Evolutionary conservation across 2,797 vertebrate species (phyloP).

Genomic region (Anableps anableps): DNA sequence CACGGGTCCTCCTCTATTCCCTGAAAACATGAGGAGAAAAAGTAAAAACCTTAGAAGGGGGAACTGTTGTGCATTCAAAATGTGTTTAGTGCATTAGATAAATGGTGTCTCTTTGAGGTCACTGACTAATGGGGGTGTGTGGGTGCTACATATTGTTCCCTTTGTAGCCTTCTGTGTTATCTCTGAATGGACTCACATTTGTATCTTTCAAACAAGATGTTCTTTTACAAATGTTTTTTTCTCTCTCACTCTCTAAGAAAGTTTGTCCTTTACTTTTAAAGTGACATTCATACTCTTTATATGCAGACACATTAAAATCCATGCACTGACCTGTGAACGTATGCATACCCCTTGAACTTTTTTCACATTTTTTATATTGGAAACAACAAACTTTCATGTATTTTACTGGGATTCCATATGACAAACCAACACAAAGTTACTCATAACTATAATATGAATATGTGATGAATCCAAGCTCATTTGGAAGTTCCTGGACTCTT

Average conservation of each 20-base stretch:
- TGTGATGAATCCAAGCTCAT: not conserved
- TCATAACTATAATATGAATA: not conserved
- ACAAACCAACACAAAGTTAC: not conserved
- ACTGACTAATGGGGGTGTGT: constrained; percentile 36
- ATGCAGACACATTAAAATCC: not conserved
- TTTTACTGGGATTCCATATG: not conserved
- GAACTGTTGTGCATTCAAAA: constrained; percentile 9
- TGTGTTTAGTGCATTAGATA: constrained; percentile 15
- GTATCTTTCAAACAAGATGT: constrained; percentile 16
- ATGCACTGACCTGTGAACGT: not conserved
- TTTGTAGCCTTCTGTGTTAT: constrained; percentile 13
- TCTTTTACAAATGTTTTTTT: not conserved
- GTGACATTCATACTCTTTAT: not conserved
- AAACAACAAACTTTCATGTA: not conserved
- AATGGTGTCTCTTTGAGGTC: constrained; percentile 37
- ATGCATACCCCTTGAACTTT: not conserved
- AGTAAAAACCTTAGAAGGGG: constrained; percentile 22
- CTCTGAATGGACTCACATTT: constrained; percentile 20
- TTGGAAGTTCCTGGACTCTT: not conserved
- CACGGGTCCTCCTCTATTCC: constrained; percentile 15
- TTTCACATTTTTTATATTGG: not conserved
- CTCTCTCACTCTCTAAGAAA: constrained; percentile 1
- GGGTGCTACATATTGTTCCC: constrained; percentile 15
- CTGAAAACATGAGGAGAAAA: constrained; percentile 20
- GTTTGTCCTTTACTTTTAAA: constrained; percentile 2